A percentile compares a stretch with the other conserved stretches of the same genome.
Evolutionary conservation across 2,888 invertebrate species (phyloP).

Genomic region (Teinopalpus imperialis): DNA sequence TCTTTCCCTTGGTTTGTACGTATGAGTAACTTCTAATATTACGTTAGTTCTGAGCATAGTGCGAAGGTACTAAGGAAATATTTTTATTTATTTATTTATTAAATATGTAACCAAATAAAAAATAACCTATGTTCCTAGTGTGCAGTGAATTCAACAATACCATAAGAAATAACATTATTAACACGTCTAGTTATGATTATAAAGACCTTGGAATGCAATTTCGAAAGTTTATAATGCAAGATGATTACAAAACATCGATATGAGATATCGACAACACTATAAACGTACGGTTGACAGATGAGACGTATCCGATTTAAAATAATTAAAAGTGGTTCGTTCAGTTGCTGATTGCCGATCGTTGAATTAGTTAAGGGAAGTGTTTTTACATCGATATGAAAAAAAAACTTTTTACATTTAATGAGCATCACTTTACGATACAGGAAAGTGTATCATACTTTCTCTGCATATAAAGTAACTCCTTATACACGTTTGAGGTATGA

Average conservation of each 20-base stretch:
- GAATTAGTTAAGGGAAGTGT: conserved; percentile 3
- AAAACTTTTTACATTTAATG: conserved; percentile 10
- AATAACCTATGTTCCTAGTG: too few species aligned
- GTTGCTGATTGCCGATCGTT: conserved; percentile 2
- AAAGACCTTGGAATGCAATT: conserved; percentile 8
- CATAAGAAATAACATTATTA: conserved; percentile 1
- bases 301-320: conserved; percentile 3
- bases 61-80: too few species aligned
- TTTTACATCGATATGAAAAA: conserved; percentile 6
- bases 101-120: too few species aligned
- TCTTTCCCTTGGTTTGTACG: too few species aligned
- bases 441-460: conserved; percentile 12
- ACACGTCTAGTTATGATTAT: conserved; percentile 3
- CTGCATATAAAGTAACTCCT: conserved; percentile 1
- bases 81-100: too few species aligned
- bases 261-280: conserved; percentile 18
- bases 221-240: conserved; percentile 9
- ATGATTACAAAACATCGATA: conserved; percentile 19
- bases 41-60: too few species aligned
- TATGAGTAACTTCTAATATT: too few species aligned
- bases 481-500: too few species aligned
- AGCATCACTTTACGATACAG: not conserved
- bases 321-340: conserved; percentile 6
- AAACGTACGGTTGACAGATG: conserved; percentile 8
- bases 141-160: not conserved